These are phyloP conservation scores for Pecten maximus DNA, from an alignment of 2,888 invertebrate species.

Conservation along the genomic window DNA sequence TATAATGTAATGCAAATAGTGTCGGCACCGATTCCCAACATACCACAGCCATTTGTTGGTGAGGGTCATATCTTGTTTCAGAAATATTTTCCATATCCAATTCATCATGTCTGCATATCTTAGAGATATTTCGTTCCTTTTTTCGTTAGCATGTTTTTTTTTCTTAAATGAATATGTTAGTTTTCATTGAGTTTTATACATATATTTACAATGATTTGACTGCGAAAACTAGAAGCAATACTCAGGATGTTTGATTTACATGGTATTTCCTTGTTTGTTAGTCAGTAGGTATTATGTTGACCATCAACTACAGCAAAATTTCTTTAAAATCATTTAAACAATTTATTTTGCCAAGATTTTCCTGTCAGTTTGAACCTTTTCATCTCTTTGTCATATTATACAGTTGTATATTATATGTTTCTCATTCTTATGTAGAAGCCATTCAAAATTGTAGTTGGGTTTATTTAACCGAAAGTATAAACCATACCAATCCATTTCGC, in stretches of 20 bases:
- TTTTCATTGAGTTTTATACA: constrained; percentile 26
- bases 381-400: background rate
- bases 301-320: background rate
- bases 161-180: constrained; percentile 16
- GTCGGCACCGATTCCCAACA: background rate
- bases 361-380: background rate
- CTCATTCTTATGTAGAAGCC: background rate
- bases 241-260: constrained; percentile 29
- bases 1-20: constrained; percentile 33
- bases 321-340: background rate
- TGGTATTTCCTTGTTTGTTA: constrained; percentile 1
- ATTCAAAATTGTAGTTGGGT: background rate
- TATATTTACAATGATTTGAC: constrained; percentile 13
- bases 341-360: background rate
- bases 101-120: constrained; percentile 1
- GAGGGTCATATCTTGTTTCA: background rate
- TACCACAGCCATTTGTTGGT: background rate
- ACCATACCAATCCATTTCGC: background rate
- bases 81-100: background rate
- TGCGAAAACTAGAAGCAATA: constrained; percentile 1
- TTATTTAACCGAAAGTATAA: background rate
- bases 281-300: background rate
- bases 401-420: too few species aligned
- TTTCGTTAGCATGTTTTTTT: constrained; percentile 38
- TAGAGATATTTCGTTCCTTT: background rate